Base-by-base conservation (phyloP, 2,888 invertebrate species). In the Orthosia incerta region DNA sequence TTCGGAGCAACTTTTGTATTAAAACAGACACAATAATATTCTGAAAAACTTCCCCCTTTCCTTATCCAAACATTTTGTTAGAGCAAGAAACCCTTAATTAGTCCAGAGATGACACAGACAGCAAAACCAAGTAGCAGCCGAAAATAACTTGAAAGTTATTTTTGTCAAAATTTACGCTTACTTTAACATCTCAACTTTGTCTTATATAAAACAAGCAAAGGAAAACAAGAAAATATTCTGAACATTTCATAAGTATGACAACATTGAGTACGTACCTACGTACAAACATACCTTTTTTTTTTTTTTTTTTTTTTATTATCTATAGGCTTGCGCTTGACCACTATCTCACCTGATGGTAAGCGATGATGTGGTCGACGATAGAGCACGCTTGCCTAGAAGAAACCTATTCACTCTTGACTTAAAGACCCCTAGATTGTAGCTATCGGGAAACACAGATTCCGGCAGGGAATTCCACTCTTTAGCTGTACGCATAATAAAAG, bases 81-180 rank as follows among this genome's bases (percentile, higher is more conserved):
- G 46, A 5, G 51, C 7, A 31, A 60, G 63, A 62, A 61, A 77
- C 11, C 50, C 15, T 51, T 46, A 61, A 79, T 73, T 73, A 53
- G 55, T 53, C 51, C n/a, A 20, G 31, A 51, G 31, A 48, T 50
- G n/a, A 18, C 23, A 56, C 51, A 18, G 20, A 16, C 23, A 26
- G 12, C 7, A 13, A 57, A 48, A 48, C 46, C 16, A 60, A 75
- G 31, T 31, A 31, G 31, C 15, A 59, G 13, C 53, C 15, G 26
- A 62, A 73, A 74, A 74, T 80, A 72, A 55, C 64, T 64, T n/a
- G 0, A 12, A 55, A 78, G 26, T 64, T 76, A 64, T 60, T 64
- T 64, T 79, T 55, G 26, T 53, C 26, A 48, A 77, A 56, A 50
- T 55, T 7, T 50, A 13, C 78, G 20, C n/a, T 39, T 26, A 45